A percentile compares a stretch with the other conserved stretches of the same genome.
Conservation (phyloP, 2,113 vertebrate species). For the Lophochroa leadbeateri region DNA sequence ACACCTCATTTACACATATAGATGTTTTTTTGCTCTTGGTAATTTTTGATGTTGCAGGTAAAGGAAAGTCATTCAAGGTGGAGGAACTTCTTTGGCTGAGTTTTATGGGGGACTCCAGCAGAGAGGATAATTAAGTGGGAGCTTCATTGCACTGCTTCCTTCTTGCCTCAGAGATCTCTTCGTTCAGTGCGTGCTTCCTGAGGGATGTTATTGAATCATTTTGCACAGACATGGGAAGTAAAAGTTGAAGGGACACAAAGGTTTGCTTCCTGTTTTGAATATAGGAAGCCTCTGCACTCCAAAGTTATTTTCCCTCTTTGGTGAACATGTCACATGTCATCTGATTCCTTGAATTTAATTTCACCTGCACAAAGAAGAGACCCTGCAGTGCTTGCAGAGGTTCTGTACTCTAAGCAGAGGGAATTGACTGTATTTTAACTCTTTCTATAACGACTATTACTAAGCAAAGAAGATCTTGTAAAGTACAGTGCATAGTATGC, state of each 20-base stretch:
- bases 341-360: constrained; percentile 23
- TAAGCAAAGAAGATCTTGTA: neutral
- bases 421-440: constrained; percentile 32
- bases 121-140: constrained; percentile 13
- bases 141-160: neutral
- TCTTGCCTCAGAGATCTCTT: neutral
- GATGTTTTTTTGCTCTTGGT: neutral
- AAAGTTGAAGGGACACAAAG: neutral
- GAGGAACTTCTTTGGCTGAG: neutral
- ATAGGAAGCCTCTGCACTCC: neutral
- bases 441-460: neutral
- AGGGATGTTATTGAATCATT: neutral
- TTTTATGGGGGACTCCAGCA: neutral
- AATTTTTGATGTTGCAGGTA: neutral
- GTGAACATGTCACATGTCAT: neutral
- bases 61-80: neutral
- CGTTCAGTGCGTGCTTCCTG: neutral
- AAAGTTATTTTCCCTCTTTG: neutral
- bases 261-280: neutral
- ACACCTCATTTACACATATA: neutral
- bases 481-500: neutral
- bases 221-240: neutral
- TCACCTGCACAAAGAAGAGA: neutral
- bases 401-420: neutral
- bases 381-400: neutral